A percentile compares a stretch with the other conserved stretches of the same genome.
phyloP scores from a whole-genome alignment of 2,113 vertebrate genomes.

The Lagenorhynchus albirostris region DNA sequence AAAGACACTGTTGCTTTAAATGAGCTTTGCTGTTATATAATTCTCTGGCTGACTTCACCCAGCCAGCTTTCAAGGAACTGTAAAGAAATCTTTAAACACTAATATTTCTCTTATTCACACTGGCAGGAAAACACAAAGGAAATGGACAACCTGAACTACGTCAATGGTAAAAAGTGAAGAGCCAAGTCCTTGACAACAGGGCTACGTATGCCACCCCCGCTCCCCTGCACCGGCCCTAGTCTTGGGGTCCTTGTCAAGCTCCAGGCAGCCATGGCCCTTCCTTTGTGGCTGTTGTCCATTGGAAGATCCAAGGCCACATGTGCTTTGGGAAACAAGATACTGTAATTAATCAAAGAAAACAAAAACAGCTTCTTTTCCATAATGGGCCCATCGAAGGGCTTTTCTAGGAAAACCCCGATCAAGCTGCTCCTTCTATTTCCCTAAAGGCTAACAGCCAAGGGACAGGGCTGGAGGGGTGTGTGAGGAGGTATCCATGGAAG shows the following conservation, averaged over 20 bases:
- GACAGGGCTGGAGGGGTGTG: not conserved
- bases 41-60: constrained; percentile 39
- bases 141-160: not conserved
- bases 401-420: constrained; percentile 71
- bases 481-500: constrained; percentile 35
- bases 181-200: not conserved
- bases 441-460: not conserved
- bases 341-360: constrained; percentile 72
- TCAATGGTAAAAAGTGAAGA: not conserved
- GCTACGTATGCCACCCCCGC: fast-evolving
- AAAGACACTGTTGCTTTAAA: constrained; percentile 54
- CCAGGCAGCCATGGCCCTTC: not conserved
- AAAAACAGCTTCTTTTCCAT: constrained; percentile 67
- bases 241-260: not conserved
- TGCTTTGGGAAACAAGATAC: constrained; percentile 52
- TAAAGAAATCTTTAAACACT: constrained; percentile 69
- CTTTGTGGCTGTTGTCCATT: not conserved
- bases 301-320: constrained; percentile 52
- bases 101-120: constrained; percentile 53
- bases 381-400: constrained; percentile 19
- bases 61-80: constrained; percentile 72
- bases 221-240: fast-evolving
- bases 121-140: constrained; percentile 52
- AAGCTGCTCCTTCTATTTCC: constrained; percentile 50
- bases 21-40: constrained; percentile 58